Conservation (phyloP, 2,797 vertebrate species). For the Hozukius guyotensis region DNA sequence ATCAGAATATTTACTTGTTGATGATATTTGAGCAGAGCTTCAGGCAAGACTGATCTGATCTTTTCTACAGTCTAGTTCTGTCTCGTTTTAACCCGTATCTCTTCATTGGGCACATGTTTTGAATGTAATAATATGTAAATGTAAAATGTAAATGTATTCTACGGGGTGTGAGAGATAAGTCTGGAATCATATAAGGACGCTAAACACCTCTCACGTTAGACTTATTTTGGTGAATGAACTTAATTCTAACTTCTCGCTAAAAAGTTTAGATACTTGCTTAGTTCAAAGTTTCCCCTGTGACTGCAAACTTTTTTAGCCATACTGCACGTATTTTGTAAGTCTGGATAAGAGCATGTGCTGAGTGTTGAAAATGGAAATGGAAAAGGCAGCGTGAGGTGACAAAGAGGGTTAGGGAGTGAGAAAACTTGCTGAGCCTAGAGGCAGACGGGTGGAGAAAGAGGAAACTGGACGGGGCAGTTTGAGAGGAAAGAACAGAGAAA, state of each 20-base stretch:
- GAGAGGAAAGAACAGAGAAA: constrained; percentile 59
- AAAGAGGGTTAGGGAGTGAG: constrained; percentile 18
- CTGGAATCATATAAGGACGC: neutral
- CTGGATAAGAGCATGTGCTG: neutral
- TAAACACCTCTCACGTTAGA: neutral
- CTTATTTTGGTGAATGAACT: neutral
- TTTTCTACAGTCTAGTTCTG: neutral
- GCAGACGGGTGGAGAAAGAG: neutral
- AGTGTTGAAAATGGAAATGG: constrained; percentile 16
- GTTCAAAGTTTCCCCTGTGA: neutral
- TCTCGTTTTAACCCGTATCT: neutral
- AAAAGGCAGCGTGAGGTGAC: neutral
- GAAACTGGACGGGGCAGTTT: constrained; percentile 24
- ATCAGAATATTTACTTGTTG: neutral
- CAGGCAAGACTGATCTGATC: neutral
- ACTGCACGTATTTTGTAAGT: neutral
- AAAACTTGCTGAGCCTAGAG: constrained; percentile 34
- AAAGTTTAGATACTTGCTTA: neutral
- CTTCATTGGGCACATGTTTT: neutral
- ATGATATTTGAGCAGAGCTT: neutral
- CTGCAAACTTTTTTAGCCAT: neutral
- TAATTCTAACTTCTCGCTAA: neutral
- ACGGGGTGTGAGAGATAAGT: neutral
- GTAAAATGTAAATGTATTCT: neutral
- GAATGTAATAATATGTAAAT: neutral